Evolutionary conservation across 1,140 invertebrate genomes (phyloP), one percentile per base, ranked within the genome.

Genomic region (Aradophagus sp.): DNA sequence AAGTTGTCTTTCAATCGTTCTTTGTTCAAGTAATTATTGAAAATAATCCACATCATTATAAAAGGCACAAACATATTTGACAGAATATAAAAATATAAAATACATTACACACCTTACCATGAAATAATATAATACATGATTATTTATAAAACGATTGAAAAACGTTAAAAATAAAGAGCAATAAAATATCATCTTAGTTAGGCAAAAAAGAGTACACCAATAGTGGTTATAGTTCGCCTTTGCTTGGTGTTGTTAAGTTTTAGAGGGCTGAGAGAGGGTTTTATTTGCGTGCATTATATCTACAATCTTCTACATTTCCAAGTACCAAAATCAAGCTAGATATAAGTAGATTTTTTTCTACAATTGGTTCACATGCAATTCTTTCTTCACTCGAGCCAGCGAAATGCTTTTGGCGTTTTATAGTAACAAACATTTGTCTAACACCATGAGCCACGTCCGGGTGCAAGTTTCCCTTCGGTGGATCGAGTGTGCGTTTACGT

Each of bases 201-300:
- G n/a, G n/a, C n/a, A n/a, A n/a, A n/a, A n/a, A n/a, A 23, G 14
- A 31, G 2, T 41, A 61, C 39, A 27, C 44, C 42, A 45, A 36
- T 11, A 56, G 23, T 42, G 36, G 47, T 48, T 42, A 23, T 53
- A 67, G 13, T 55, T 55, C 59, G 38, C 59, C 26, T 31, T 55
- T 68, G 17, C n/a, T 53, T 62, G 50, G 38, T 56, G 39, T 34
- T 39, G 41, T 44, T 63, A 52, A 34, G 17, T 50, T 53, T 19
- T n/a, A n/a, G 38, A 26, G 42, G 23, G 47, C 7, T 7, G 26
- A 36, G 14, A 26, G 20, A 48, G 23, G 8, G n/a, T 29, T 2
- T 7, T 50, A 35, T 15, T 29, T 39, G 35, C 36, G 44, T 66
- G 53, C 50, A 63, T 27, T 45, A 31, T 12, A 4, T 58, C 34